Evolutionary conservation across 2,113 vertebrate species (phyloP).

Genomic region (Muscicapa adusta): DNA sequence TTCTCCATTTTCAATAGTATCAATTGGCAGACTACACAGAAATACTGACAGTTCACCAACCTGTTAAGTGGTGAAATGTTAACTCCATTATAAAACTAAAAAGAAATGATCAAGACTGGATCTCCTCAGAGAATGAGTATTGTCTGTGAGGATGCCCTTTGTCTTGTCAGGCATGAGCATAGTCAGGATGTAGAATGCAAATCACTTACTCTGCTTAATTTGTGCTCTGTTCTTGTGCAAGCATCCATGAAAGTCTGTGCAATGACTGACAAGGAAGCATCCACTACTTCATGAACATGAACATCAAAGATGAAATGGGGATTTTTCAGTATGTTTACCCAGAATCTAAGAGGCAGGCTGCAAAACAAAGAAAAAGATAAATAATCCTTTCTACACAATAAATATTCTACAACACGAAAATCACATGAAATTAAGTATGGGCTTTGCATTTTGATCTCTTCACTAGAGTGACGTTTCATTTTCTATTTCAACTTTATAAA

Average conservation of each 20-base stretch:
- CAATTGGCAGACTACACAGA: neutral
- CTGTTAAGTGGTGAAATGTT: neutral
- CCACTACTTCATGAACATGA: constrained; percentile 94
- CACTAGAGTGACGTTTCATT: neutral
- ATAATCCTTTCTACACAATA: neutral
- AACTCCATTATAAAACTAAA: constrained; percentile 19
- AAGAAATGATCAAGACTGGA: neutral
- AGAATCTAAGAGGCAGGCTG: constrained; percentile 94
- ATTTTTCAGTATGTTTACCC: constrained; percentile 99
- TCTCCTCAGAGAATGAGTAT: constrained; percentile 5
- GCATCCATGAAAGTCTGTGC: constrained; percentile 99
- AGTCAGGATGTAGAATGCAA: constrained; percentile 44
- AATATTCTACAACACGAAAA: neutral
- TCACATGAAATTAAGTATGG: neutral
- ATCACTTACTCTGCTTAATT: constrained; percentile 92
- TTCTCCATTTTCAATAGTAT: neutral
- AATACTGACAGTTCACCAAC: neutral
- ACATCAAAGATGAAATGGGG: constrained; percentile 97
- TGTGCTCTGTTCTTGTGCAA: constrained; percentile 97
- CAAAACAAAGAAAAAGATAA: constrained; percentile 16
- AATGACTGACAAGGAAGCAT: constrained; percentile 95
- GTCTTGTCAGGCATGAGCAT: neutral
- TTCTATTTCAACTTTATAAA: neutral
- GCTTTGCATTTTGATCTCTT: constrained; percentile 15
- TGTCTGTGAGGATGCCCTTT: constrained; percentile 38